A percentile compares a stretch with the other conserved stretches of the same genome.
Evolutionary conservation across 2,797 vertebrate species (phyloP).

Genomic region (Acrocephalus scirpaceus): DNA sequence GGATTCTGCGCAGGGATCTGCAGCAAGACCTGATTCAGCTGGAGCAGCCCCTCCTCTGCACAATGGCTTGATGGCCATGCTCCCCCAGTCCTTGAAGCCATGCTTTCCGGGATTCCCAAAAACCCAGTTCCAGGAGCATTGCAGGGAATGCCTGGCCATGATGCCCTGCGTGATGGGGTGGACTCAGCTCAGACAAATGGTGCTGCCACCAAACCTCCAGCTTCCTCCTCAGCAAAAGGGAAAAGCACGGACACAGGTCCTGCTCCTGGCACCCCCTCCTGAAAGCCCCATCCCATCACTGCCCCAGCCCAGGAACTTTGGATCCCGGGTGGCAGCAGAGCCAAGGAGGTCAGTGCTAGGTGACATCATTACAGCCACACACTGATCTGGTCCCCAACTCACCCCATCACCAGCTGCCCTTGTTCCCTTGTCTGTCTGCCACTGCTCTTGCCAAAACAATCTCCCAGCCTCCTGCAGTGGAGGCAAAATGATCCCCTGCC

Average conservation of each 20-base stretch:
- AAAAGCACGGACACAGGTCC: accelerated
- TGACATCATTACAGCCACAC: background rate
- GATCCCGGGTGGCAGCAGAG: background rate
- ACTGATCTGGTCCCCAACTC: background rate
- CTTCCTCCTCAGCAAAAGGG: background rate
- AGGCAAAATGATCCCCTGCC: background rate
- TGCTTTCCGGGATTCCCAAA: background rate
- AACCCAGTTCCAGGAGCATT: accelerated
- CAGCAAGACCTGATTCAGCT: background rate
- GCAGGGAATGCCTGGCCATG: background rate
- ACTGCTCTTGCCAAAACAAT: background rate
- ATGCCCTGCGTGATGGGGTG: background rate
- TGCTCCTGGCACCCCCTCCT: accelerated
- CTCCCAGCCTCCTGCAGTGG: background rate
- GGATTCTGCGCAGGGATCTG: background rate
- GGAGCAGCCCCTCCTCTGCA: background rate
- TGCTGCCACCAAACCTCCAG: background rate
- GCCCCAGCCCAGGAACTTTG: background rate
- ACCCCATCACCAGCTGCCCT: accelerated
- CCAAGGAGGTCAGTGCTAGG: background rate
- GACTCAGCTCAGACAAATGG: background rate
- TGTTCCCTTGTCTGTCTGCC: background rate
- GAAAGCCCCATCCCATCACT: background rate
- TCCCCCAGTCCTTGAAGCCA: accelerated
- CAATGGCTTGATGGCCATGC: accelerated